These are phyloP conservation scores for Sebastes diaconus DNA, from an alignment of 2,797 vertebrate species.

Conservation along the genomic window DNA sequence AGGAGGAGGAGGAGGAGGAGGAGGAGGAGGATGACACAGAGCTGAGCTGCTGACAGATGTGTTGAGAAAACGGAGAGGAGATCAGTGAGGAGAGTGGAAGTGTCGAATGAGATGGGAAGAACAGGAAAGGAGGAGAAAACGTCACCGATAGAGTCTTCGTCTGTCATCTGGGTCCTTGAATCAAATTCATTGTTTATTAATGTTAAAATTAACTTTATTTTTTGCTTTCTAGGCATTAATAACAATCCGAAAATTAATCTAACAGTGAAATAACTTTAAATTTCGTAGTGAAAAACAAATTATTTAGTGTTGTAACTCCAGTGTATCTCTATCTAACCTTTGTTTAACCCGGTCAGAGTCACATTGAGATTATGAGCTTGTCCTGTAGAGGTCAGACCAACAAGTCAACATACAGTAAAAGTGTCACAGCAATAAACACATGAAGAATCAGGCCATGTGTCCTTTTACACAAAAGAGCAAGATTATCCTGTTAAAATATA, in stretches of 20 bases:
- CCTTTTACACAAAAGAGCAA: not conserved
- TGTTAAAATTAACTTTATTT: not conserved
- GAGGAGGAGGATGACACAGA: slow-evolving; percentile 61
- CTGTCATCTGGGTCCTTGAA: not conserved
- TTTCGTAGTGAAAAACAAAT: not conserved
- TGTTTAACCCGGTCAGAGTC: not conserved
- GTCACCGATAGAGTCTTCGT: not conserved
- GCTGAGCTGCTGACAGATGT: slow-evolving; percentile 62
- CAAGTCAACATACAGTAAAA: not conserved
- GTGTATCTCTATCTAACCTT: not conserved
- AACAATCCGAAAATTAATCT: not conserved
- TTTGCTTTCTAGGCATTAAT: not conserved
- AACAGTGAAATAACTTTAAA: not conserved
- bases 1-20: not conserved
- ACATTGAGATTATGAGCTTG: not conserved
- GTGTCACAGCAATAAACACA: not conserved
- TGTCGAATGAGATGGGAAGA: slow-evolving; percentile 24
- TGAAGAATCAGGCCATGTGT: not conserved
- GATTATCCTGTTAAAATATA: not conserved
- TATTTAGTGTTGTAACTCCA: not conserved
- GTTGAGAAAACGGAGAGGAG: slow-evolving; percentile 47
- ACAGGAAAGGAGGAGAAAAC: slow-evolving; percentile 7
- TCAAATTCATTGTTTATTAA: not conserved
- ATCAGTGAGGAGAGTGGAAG: slow-evolving; percentile 17
- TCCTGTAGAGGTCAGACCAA: not conserved